Conservation (phyloP, 2,888 invertebrate species). For the Heliconius hortense region DNA sequence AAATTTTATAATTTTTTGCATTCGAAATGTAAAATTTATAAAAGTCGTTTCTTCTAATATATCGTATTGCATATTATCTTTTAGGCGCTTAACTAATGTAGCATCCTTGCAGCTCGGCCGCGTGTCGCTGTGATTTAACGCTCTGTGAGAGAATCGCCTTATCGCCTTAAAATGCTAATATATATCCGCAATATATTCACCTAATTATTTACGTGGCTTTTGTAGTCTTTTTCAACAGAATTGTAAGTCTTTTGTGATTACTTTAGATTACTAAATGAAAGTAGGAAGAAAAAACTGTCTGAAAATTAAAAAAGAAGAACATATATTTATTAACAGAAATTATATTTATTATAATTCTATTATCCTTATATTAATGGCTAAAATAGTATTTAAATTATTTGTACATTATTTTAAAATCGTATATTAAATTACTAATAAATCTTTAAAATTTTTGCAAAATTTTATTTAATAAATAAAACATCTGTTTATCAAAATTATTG, state of each 20-base stretch:
- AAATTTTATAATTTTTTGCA: neutral
- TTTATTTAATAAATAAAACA: neutral
- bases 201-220: constrained; percentile 27
- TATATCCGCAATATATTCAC: constrained; percentile 25
- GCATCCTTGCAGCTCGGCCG: constrained; percentile 25
- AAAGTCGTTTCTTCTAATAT: constrained; percentile 14
- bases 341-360: no score
- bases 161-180: constrained; percentile 28
- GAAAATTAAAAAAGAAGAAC: no score
- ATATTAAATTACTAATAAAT: no score
- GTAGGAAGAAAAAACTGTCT: no score
- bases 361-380: no score
- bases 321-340: no score
- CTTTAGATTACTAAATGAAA: neutral
- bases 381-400: no score
- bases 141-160: constrained; percentile 28
- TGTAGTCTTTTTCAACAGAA: constrained; percentile 2
- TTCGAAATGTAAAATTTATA: neutral
- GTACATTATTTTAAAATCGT: no score
- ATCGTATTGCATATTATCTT: constrained; percentile 21
- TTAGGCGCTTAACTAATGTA: constrained; percentile 25
- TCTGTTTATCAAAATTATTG: neutral
- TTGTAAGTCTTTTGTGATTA: constrained; percentile 1
- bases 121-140: constrained; percentile 27
- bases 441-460: no score